Evolutionary conservation across 2,888 invertebrate genomes (phyloP), one percentile per base, ranked within the genome.

Genomic region (Blastobasis lacticolella): DNA sequence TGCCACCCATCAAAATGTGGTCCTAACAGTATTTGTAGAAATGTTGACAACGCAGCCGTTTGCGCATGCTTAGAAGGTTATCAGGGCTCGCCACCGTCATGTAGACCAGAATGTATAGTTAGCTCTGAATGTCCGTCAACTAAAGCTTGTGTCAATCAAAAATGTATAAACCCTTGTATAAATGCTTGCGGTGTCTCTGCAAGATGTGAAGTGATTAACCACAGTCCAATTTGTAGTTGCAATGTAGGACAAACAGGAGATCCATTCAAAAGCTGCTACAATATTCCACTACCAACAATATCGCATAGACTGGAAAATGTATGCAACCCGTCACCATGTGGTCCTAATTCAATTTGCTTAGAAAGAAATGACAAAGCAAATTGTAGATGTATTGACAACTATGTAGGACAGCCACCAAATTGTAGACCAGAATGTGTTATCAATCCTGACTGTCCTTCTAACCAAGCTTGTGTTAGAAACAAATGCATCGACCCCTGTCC

Each of bases 191-290:
- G 95, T 7, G 80, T 91, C 36, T 91, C 91, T 52, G 95, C 96
- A 2, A 83, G 92, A 42, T 96, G 96, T 74, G 92, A 93, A 64
- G 94, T 95, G 2, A 91, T 95, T 40, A 94, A 94, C 72, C 96
- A 96, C 70, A 95, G 95, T 71, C 96, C 96, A 9, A 93, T 95
- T 54, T 96, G 96, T 71, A 94, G 92, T 59, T 96, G 96, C 69
- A 93, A 93, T 52, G 78, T 90, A 23, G 93, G 92, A 23, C 92
- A 93, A 75, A 91, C 92, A 37, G 95, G 95, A 43, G 94, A 95
- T 91, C 94, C 95, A 49, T 94, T 95, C 80, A 91, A 92, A 71
- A 91, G 92, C 61, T 94, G 94, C 69, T 89, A 91, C 56, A 90
- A 92, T 60, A 81, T 59, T 53, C 85, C 66, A 75, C 74, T 68